Evolutionary conservation across 2,888 invertebrate species (phyloP), one percentile per base, ranked within the genome.

Genomic region (Phorcus lineatus): DNA sequence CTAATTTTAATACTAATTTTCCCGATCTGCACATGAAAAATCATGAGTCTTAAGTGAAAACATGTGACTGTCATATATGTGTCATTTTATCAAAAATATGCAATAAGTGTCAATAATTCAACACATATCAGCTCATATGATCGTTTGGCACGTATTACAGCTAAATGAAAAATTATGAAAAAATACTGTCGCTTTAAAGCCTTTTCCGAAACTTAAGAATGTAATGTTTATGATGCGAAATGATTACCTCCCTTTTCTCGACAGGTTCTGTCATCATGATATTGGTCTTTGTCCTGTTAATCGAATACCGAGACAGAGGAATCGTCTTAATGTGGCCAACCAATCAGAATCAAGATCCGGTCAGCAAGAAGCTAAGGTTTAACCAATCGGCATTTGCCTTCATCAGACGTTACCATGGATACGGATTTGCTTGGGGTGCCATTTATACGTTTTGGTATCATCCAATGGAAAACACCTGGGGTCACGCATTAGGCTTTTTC

Each of bases 401-500:
- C 11, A 47, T 85, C 2, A 62, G 84, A 24, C 74, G 77, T 74
- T 86, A 84, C 83, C 86, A 86, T 79, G 86, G 86, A 16, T 86
- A 86, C 78, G 81, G 82, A 9, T 85, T 83, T 67, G 67, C 84
- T 19, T 86, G 86, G 86, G 86, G 80, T 1, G 79, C 81, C 36
- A 78, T 84, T n/a, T 86, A 83, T 66, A 86, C 86, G 7, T 86
- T 86, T 75, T 86, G 86, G 86, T 86, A 86, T 52, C 86, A 86
- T 66, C 86, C 86, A 9, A 84, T 86, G 85, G 86, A 86, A 74
- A 86, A 85, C 77, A 86, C 86, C 0, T 77, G 75, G 80, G 86
- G 86, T 4, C 86, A 86, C 75, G 86, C 80, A 2, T 54, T 84
- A 67, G 86, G 86, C 1, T 83, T 84, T 74, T 53, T 81, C 17